phyloP scores from a whole-genome alignment of 1,140 invertebrate species.

The Pomacea maculata region DNA sequence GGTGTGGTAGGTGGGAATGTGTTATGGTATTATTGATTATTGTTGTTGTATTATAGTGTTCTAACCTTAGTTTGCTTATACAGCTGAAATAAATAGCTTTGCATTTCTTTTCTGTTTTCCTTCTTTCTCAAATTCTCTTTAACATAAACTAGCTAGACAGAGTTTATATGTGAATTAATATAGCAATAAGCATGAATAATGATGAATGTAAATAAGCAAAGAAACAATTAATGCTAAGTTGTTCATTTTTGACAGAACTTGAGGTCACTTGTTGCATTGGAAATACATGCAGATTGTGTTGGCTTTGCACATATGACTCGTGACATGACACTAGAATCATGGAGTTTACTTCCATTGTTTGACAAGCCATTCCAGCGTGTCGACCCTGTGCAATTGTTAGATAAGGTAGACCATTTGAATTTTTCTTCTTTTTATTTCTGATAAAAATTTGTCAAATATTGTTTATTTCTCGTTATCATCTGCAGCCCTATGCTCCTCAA shows the following conservation, averaged over 20 bases:
- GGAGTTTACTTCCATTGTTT: slow-evolving; percentile 28
- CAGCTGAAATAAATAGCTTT: neutral
- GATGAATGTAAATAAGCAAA: too few relatives aligned
- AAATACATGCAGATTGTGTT: slow-evolving; percentile 34
- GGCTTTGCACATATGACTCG: slow-evolving; percentile 32
- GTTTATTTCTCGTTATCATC: neutral
- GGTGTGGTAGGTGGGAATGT: too few relatives aligned
- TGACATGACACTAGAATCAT: slow-evolving; percentile 27
- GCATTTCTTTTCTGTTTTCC: neutral
- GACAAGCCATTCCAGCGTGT: slow-evolving; percentile 28
- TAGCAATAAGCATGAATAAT: too few relatives aligned
- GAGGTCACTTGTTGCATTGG: slow-evolving; percentile 28
- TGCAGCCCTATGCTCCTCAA: too few relatives aligned
- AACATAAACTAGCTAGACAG: neutral
- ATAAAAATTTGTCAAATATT: neutral
- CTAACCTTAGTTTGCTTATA: too few relatives aligned
- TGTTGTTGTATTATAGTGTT: too few relatives aligned
- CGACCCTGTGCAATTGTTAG: slow-evolving; percentile 29
- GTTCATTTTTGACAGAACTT: slow-evolving; percentile 28
- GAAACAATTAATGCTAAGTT: neutral
- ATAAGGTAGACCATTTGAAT: slow-evolving; percentile 30
- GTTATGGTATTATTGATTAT: too few relatives aligned
- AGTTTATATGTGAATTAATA: too few relatives aligned
- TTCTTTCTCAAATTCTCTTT: neutral
- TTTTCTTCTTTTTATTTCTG: neutral